Percentiles rank a stretch among this genome's conserved stretches.
phyloP scores from a whole-genome alignment of 2,888 invertebrate species.

The Melinaea marsaeus region DNA sequence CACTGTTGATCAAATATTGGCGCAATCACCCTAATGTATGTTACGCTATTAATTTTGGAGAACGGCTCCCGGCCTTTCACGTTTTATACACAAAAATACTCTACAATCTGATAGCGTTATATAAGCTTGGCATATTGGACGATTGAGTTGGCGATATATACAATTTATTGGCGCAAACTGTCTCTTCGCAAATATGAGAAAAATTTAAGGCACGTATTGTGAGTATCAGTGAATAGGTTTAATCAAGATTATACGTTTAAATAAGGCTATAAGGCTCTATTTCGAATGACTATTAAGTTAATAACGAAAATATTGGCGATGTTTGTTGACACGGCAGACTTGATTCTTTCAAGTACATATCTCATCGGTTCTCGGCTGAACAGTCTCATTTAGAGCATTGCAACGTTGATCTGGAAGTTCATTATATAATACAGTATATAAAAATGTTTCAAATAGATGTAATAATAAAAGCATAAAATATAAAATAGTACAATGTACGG shows the following conservation, averaged over 20 bases:
- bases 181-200: slow-evolving; percentile 30
- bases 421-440: neutral
- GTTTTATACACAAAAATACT: slow-evolving; percentile 3
- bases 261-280: slow-evolving; percentile 14
- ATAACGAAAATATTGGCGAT: slow-evolving; percentile 32
- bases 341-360: slow-evolving; percentile 30
- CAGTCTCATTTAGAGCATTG: neutral
- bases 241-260: slow-evolving; percentile 12
- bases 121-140: slow-evolving; percentile 20
- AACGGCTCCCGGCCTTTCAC: slow-evolving; percentile 10
- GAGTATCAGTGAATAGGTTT: slow-evolving; percentile 8
- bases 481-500: slow-evolving; percentile 1
- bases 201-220: slow-evolving; percentile 28
- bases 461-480: neutral
- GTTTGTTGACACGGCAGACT: slow-evolving; percentile 30
- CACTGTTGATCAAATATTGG: slow-evolving; percentile 32
- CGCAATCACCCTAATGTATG: slow-evolving; percentile 36
- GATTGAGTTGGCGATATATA: slow-evolving; percentile 22
- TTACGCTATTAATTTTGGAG: slow-evolving; percentile 20
- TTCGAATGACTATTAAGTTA: slow-evolving; percentile 18
- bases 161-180: slow-evolving; percentile 24
- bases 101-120: slow-evolving; percentile 19
- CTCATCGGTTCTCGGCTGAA: slow-evolving; percentile 26
- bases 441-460: neutral
- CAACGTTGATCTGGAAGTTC: neutral